Percentiles rank a stretch among this genome's conserved stretches.
These are phyloP conservation scores for Calyptomena viridis DNA, from an alignment of 2,113 vertebrate genomes.

Conservation along the genomic window DNA sequence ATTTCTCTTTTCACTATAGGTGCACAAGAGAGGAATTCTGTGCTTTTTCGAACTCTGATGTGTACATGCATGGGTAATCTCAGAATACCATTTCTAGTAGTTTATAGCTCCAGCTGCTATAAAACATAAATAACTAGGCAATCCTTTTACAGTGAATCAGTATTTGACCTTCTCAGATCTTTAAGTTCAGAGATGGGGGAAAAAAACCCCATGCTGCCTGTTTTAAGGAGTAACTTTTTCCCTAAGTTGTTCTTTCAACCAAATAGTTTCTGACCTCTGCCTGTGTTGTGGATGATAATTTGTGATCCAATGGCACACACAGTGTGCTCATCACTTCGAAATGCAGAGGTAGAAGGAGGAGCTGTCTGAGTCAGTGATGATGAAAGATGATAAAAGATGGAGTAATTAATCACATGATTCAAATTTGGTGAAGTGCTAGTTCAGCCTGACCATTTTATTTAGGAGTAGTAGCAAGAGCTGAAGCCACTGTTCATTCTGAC, in stretches of 20 bases:
- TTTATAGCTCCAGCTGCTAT: background rate
- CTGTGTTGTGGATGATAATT: background rate
- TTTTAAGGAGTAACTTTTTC: background rate
- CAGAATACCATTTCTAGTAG: background rate
- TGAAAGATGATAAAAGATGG: background rate
- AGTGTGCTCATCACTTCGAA: background rate
- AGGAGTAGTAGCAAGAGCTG: background rate
- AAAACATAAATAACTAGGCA: conserved; percentile 1
- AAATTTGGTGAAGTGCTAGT: background rate
- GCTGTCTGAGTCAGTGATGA: background rate
- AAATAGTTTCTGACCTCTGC: background rate
- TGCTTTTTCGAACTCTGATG: background rate
- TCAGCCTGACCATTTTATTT: background rate
- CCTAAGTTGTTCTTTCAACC: background rate
- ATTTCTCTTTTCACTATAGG: background rate
- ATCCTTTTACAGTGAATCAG: background rate
- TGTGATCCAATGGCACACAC: background rate
- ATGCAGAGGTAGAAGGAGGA: background rate
- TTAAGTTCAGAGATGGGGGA: background rate
- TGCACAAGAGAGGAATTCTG: background rate
- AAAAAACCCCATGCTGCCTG: fast-evolving
- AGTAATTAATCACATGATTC: background rate
- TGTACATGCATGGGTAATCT: background rate
- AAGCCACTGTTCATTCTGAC: background rate
- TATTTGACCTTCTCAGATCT: background rate